Evolutionary conservation across 2,113 vertebrate genomes (phyloP), one percentile per base, ranked within the genome.

Genomic region (Prionailurus viverrinus): DNA sequence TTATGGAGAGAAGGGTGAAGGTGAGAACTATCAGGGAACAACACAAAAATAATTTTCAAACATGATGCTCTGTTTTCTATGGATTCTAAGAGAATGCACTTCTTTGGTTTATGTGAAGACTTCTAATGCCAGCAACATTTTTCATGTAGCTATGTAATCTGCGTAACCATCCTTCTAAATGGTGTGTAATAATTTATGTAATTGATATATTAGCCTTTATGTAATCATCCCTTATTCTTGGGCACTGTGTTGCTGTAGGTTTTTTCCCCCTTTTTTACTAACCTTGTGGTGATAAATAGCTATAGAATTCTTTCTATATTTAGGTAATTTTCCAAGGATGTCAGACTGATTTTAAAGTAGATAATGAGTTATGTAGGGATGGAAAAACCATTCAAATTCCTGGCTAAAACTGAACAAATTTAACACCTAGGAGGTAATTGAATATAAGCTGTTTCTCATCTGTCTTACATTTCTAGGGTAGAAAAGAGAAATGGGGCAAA

Each of bases 261-360:
- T 76, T 41, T 45, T 9, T 61, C 7, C 3, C 11, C 48, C n/a
- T 23, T 7, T 74, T 16, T 91, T 80, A 51, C 65, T 80, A 92
- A 63, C 65, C 14, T 48, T 71, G 27, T 90, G 29, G 3, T 93
- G 55, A 63, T 88, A 88, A 84, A 53, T 84, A 78, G 61, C n/a
- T 85, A 21, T 78, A 71, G 92, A 95, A 74, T 3, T 65, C 27
- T 94, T 76, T 19, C 8, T 4, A 41, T 55, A 48, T 93, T 97
- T 84, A 19, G 13, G 2, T 85, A 81, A 81, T 55, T 95, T 97
- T 93, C 36, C 51, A 94, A 88, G 55, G 13, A 78, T 73, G 5
- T 94, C 80, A 90, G 33, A n/a, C 27, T 69, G 55, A 84, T 92
- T 96, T 92, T 94, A 88, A 96, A 93, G 51, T 11, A 94, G n/a